phyloP scores from a whole-genome alignment of 1,140 invertebrate genomes.

The Drosophila nigromelanica region DNA sequence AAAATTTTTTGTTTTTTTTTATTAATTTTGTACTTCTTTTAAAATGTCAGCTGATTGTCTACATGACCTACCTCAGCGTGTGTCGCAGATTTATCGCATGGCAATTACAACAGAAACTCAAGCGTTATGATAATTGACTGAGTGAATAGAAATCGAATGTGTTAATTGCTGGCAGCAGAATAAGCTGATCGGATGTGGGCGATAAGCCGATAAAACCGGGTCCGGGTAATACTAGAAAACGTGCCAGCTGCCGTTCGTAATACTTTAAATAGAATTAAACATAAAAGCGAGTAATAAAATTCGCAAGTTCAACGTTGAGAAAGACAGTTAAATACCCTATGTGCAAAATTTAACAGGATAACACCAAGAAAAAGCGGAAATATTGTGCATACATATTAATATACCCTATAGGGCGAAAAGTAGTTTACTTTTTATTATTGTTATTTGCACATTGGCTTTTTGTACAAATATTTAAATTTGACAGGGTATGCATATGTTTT shows the following conservation, averaged over 20 bases:
- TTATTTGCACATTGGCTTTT: no score
- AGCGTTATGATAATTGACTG: slow-evolving; percentile 76
- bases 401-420: no score
- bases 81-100: slow-evolving; percentile 65
- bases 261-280: slow-evolving; percentile 9
- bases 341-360: background rate
- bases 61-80: slow-evolving; percentile 74
- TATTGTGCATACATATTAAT: no score
- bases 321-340: background rate
- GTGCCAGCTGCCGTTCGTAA: slow-evolving; percentile 23
- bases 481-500: background rate
- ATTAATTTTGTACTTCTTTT: slow-evolving; percentile 1
- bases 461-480: background rate
- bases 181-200: slow-evolving; percentile 56
- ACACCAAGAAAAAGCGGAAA: no score
- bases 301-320: background rate
- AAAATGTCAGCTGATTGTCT: slow-evolving; percentile 50
- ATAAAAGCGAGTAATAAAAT: background rate
- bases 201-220: slow-evolving; percentile 27
- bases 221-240: slow-evolving; percentile 29
- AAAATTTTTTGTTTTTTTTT: background rate
- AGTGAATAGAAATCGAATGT: slow-evolving; percentile 67
- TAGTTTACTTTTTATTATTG: no score
- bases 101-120: slow-evolving; percentile 59
- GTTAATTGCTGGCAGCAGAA: slow-evolving; percentile 60